Evolutionary conservation across 2,797 vertebrate species (phyloP), one percentile per base, ranked within the genome.

Genomic region (Semaprochilodus insignis): DNA sequence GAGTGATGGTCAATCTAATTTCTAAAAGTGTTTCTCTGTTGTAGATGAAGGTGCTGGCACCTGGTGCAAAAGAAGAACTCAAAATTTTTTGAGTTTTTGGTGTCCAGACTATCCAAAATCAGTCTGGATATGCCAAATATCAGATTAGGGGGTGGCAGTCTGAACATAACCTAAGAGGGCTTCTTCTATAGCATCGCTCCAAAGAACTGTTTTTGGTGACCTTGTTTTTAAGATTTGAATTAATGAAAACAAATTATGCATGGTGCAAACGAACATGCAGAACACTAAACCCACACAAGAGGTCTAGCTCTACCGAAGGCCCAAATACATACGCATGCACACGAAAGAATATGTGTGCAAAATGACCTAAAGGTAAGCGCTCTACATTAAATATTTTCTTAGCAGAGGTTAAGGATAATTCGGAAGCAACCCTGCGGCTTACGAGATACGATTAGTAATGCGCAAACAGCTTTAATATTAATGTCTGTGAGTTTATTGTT

Each of bases 381-480:
- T 67, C 40, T 57, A 40, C 52, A 60, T 74, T 57, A 71, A 75
- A 72, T 63, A 72, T 76, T 80, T 79, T 77, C 67, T 60, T 8
- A 69, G 60, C 60, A 83, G 25, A 75, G 52, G 31, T 80, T 81
- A 34, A 55, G 27, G 74, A 62, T 77, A 72, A 60, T 23, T 67
- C 25, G 52, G 66, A 36, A 52, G 54, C 34, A 83, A 75, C 44
- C 86, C 82, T 54, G 74, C 59, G 81, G 72, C 66, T 51, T 54
- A 8, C 52, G 72, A 77, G 67, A 70, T 52, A 79, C 52, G 44
- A 74, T 85, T 74, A 81, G 80, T 77, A 74, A 86, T 78, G 23
- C 75, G 85, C 55, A 79, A 74, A 83, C 69, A 78, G n/a, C 34
- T 88, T 73, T 82, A 74, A 83, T 74, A 83, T 81, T 83, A 76